Evolutionary conservation across 2,888 invertebrate species (phyloP).

Genomic region (Melanargia galathea): DNA sequence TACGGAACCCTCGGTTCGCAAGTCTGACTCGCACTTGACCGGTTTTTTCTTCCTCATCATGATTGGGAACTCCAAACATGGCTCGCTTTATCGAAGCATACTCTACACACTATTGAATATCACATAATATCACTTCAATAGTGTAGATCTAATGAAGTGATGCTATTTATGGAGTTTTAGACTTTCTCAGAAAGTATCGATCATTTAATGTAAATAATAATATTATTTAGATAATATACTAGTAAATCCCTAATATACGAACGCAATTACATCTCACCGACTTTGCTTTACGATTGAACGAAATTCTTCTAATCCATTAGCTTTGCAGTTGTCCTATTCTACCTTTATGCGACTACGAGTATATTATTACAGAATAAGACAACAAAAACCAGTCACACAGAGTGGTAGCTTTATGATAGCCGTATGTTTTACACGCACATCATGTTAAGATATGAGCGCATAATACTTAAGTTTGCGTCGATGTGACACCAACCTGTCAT

Average conservation of each 20-base stretch:
- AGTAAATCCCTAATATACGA: neutral
- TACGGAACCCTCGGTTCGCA: too few relatives aligned
- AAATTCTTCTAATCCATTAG: slow-evolving; percentile 21
- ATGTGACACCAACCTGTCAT: slow-evolving; percentile 15
- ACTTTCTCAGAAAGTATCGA: too few relatives aligned
- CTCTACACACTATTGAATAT: too few relatives aligned
- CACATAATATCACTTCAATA: too few relatives aligned
- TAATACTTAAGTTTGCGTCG: slow-evolving; percentile 21
- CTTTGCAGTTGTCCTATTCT: neutral
- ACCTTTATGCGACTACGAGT: slow-evolving; percentile 4
- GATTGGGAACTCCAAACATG: too few relatives aligned
- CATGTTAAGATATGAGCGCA: slow-evolving; percentile 14
- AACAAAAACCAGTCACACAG: slow-evolving; percentile 2
- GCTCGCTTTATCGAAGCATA: too few relatives aligned
- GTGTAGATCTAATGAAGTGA: too few relatives aligned
- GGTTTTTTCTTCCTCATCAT: too few relatives aligned
- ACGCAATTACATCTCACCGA: neutral
- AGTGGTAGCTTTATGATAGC: slow-evolving; percentile 19
- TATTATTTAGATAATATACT: too few relatives aligned
- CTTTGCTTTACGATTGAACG: neutral
- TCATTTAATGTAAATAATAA: too few relatives aligned
- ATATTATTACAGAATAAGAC: slow-evolving; percentile 9
- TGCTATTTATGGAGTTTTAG: too few relatives aligned
- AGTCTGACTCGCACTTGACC: too few relatives aligned
- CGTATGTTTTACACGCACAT: slow-evolving; percentile 22